phyloP scores from a whole-genome alignment of 2,113 vertebrate species.

The Isurus oxyrinchus region DNA sequence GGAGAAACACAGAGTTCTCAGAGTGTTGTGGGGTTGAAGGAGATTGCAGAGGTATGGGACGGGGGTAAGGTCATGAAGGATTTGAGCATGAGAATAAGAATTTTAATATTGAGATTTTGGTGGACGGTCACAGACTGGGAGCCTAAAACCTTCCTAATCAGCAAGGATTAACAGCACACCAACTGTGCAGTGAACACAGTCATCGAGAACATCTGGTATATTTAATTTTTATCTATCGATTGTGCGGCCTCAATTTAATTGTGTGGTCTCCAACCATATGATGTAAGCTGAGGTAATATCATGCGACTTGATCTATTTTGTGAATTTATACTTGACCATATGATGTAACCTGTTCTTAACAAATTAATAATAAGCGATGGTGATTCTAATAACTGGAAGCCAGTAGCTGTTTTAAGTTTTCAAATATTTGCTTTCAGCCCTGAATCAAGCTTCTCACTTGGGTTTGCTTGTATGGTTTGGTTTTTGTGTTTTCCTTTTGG shows the following conservation, averaged over 20 bases:
- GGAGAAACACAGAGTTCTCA: background rate
- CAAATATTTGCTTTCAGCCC: background rate
- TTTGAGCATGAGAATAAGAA: background rate
- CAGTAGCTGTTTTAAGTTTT: background rate
- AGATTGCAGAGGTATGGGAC: background rate
- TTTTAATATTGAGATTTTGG: background rate
- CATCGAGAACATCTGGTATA: background rate
- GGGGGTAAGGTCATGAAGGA: background rate
- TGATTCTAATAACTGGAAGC: background rate
- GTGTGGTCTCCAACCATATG: background rate
- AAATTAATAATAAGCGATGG: background rate
- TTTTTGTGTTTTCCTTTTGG: background rate
- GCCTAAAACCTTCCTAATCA: background rate
- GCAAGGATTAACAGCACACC: background rate
- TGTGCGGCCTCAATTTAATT: background rate
- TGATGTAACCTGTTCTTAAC: background rate
- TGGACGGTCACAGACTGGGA: background rate
- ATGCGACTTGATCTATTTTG: background rate
- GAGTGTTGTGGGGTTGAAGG: background rate
- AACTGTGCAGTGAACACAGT: background rate
- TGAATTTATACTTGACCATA: background rate
- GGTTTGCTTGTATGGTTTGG: background rate
- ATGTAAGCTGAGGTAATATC: background rate
- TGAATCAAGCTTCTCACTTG: background rate
- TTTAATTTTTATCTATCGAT: background rate